These are phyloP conservation scores for Icerya purchasi DNA, from an alignment of 2,888 invertebrate species.

Conservation along the genomic window DNA sequence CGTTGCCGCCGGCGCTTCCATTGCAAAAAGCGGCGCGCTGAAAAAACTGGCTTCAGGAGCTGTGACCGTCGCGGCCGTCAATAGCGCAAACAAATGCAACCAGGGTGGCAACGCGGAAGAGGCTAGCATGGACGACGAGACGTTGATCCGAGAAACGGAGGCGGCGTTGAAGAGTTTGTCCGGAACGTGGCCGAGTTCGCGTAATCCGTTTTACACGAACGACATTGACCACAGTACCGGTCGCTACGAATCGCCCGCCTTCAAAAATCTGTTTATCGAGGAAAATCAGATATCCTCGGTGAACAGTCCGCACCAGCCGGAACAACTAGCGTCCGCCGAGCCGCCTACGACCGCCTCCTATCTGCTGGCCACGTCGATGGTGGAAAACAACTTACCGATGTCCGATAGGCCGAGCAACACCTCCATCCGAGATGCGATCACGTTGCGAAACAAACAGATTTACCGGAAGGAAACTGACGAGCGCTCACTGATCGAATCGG, in stretches of 20 bases:
- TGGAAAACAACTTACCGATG: too few relatives aligned
- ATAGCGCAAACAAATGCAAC: not conserved
- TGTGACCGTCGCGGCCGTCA: slow-evolving; percentile 3
- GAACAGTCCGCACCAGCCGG: slow-evolving; percentile 19
- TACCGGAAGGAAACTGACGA: not conserved
- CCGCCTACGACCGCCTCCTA: not conserved
- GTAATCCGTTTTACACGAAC: slow-evolving; percentile 36
- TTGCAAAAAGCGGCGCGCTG: slow-evolving; percentile 22
- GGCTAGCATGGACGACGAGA: slow-evolving; percentile 46
- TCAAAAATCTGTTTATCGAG: slow-evolving; percentile 56
- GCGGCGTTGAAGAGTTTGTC: slow-evolving; percentile 70
- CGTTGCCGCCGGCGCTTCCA: slow-evolving; percentile 19
- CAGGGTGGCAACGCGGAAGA: slow-evolving; percentile 25
- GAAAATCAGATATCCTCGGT: slow-evolving; percentile 35
- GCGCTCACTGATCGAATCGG: too few relatives aligned
- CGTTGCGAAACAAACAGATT: not conserved
- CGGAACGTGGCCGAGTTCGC: slow-evolving; percentile 49
- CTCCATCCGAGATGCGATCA: not conserved
- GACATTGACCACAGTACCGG: slow-evolving; percentile 39
- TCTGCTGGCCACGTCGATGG: not conserved
- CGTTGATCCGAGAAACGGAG: slow-evolving; percentile 66
- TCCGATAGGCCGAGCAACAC: slow-evolving; percentile 21
- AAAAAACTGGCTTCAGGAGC: slow-evolving; percentile 20
- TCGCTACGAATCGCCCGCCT: slow-evolving; percentile 45
- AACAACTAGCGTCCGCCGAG: too few relatives aligned